These are phyloP conservation scores for Butorides virescens DNA, from an alignment of 2,113 vertebrate genomes.

Conservation along the genomic window DNA sequence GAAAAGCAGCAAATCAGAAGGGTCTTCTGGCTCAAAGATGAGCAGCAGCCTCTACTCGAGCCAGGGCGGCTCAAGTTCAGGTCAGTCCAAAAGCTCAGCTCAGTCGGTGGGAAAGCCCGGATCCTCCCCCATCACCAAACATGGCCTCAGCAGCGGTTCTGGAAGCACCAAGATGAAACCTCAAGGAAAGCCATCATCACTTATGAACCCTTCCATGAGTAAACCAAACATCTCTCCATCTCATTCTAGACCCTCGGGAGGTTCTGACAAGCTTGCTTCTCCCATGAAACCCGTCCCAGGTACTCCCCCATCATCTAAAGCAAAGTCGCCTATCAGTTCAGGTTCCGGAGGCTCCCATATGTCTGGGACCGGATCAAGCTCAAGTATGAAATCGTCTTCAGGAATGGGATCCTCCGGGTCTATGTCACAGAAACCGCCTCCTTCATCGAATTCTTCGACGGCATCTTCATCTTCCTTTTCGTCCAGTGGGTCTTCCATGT, in stretches of 20 bases:
- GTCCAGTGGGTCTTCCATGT: constrained; percentile 86
- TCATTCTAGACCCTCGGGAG: constrained; percentile 89
- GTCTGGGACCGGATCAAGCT: constrained; percentile 80
- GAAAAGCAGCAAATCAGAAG: constrained; percentile 91
- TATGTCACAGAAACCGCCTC: constrained; percentile 84
- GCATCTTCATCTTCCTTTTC: constrained; percentile 81
- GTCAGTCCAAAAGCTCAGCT: constrained; percentile 89
- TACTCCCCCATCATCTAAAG: constrained; percentile 94
- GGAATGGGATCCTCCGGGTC: constrained; percentile 85
- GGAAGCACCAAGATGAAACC: constrained; percentile 90
- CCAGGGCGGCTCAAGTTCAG: constrained; percentile 77
- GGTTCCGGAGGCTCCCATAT: constrained; percentile 83
- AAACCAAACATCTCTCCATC: constrained; percentile 98
- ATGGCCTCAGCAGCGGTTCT: constrained; percentile 81
- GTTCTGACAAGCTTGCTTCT: constrained; percentile 91
- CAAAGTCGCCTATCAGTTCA: constrained; percentile 95
- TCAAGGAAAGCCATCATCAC: constrained; percentile 93
- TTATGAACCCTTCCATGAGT: constrained; percentile 93
- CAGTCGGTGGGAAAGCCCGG: constrained; percentile 92
- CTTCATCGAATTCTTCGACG: constrained; percentile 77
- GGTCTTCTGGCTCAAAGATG: constrained; percentile 85
- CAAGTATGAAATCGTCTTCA: constrained; percentile 88
- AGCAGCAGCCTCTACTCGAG: constrained; percentile 86
- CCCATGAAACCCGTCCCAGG: constrained; percentile 96
- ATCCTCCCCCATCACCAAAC: constrained; percentile 94